These are phyloP conservation scores for Sorex araneus DNA, from an alignment of 2,113 vertebrate genomes.

Conservation along the genomic window DNA sequence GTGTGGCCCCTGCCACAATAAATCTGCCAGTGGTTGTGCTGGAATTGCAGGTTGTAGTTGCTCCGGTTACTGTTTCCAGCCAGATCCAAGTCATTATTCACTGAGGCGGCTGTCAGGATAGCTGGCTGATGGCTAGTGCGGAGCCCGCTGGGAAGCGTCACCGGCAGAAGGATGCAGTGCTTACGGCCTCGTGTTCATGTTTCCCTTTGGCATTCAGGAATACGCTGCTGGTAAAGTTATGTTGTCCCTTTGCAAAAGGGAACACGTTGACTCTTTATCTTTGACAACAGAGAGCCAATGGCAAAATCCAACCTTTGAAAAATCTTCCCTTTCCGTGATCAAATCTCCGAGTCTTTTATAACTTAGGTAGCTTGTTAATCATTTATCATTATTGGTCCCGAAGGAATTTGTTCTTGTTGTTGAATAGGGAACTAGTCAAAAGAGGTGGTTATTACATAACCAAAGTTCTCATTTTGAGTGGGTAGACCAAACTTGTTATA, in stretches of 20 bases:
- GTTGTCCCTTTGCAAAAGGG: neutral
- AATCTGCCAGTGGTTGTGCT: constrained; percentile 87
- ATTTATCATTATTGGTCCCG: neutral
- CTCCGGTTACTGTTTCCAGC: constrained; percentile 90
- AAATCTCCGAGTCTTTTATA: neutral
- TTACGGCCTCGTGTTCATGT: neutral
- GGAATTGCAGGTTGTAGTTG: constrained; percentile 92
- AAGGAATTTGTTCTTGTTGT: neutral
- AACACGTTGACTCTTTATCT: neutral
- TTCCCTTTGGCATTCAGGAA: neutral
- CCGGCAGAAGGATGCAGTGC: neutral
- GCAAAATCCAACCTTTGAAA: neutral
- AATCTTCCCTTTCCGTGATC: neutral
- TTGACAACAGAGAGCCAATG: neutral
- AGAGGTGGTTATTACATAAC: neutral
- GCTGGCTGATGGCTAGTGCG: constrained; percentile 69
- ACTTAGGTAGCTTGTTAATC: neutral
- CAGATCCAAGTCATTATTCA: constrained; percentile 88
- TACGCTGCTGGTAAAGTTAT: neutral
- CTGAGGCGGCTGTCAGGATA: constrained; percentile 74
- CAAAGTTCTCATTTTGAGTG: neutral
- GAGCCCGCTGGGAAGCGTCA: constrained; percentile 33
- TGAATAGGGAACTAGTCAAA: neutral
- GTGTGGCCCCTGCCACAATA: constrained; percentile 90
- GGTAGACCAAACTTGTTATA: neutral